Conservation (phyloP, 2,113 vertebrate genomes). For the Suncus etruscus region DNA sequence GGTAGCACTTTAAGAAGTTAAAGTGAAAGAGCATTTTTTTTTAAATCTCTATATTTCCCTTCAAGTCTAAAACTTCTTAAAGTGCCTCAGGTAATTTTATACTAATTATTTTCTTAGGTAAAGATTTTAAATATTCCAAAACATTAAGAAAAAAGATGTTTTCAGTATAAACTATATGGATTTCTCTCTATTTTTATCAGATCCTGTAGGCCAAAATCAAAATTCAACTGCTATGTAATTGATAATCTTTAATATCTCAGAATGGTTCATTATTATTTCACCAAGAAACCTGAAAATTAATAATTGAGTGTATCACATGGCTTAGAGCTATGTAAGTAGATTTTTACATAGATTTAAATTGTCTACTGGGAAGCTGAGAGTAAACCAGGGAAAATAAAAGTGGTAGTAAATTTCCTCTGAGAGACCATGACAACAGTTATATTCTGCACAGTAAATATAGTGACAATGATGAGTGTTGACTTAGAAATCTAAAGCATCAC, state of each 20-base stretch:
- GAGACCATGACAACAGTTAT: conserved; percentile 18
- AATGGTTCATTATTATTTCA: conserved; percentile 55
- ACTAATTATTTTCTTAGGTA: conserved; percentile 66
- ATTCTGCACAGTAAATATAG: background rate
- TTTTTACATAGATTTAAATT: conserved; percentile 46
- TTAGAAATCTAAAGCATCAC: conserved; percentile 49
- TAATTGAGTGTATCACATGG: conserved; percentile 59
- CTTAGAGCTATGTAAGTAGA: conserved; percentile 46
- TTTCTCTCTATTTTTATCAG: conserved; percentile 36
- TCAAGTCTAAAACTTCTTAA: conserved; percentile 46
- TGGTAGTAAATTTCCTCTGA: conserved; percentile 24
- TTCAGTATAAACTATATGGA: conserved; percentile 59
- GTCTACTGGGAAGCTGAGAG: background rate
- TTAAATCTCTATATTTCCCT: background rate
- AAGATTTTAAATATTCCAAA: conserved; percentile 71
- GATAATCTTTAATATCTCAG: conserved; percentile 67
- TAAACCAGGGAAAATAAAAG: conserved; percentile 6
- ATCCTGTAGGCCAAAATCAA: conserved; percentile 62
- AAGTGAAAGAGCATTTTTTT: background rate
- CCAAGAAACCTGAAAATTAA: conserved; percentile 62
- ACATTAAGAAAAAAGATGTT: conserved; percentile 71
- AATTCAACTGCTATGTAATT: conserved; percentile 64
- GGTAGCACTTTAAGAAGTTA: background rate
- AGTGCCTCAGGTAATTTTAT: conserved; percentile 47
- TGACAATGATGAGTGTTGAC: conserved; percentile 51